Evolutionary conservation across 2,888 invertebrate species (phyloP).

Genomic region (Allolobophora icterica): DNA sequence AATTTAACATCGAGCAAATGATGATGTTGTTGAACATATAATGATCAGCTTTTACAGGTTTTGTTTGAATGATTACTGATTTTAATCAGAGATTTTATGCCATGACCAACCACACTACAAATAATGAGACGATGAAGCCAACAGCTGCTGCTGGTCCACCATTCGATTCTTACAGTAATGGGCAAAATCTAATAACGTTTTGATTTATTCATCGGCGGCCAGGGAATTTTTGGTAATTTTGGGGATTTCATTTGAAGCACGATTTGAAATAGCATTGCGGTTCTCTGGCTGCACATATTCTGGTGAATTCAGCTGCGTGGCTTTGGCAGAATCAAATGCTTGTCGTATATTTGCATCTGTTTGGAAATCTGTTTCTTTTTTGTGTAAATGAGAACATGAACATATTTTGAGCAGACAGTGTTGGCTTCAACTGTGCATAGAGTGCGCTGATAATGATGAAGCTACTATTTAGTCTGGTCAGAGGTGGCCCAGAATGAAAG

Average conservation of each 20-base stretch:
- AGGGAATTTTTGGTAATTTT: background rate
- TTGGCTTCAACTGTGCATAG: too few species aligned
- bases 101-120: background rate
- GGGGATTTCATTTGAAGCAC: background rate
- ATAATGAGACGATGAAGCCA: background rate
- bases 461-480: too few species aligned
- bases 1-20: background rate
- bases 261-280: background rate
- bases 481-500: too few species aligned
- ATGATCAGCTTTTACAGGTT: background rate
- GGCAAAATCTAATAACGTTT: conserved; percentile 17
- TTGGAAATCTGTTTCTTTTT: background rate
- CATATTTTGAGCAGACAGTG: too few species aligned
- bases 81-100: background rate
- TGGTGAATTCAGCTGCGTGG: background rate
- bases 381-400: too few species aligned
- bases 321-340: background rate
- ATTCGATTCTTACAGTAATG: background rate
- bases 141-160: background rate
- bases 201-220: background rate
- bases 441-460: too few species aligned
- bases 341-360: background rate
- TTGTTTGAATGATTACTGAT: background rate
- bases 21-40: background rate
- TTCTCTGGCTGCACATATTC: background rate